Base-by-base conservation (phyloP, 2,888 invertebrate species). In the Camptogramma bilineatum region DNA sequence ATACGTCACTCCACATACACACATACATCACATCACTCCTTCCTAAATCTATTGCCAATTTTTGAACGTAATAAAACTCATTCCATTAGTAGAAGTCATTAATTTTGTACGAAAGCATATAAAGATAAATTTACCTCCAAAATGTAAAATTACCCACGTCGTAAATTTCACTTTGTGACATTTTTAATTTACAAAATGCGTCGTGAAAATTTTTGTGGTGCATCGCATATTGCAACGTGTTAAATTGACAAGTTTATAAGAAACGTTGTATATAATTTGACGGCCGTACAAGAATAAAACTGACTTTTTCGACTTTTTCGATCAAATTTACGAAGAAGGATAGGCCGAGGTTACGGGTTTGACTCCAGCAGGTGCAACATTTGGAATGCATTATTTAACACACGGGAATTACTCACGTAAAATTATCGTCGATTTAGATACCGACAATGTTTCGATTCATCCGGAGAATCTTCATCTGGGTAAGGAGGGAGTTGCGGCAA, bases 181-280 rank as follows among this genome's bases (percentile, higher is more conserved):
- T 61, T 62, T 62, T 66, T 62, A 66, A 62, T 66, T 66, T 58
- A 54, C 52, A 66, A 66, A 66, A 54, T 54, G 57, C 62, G 46
- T 39, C 18, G 65, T 62, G 54, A 44, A 57, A 47, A 46, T 54
- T 54, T 65, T 58, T 17, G 53, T 9, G 56, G 57, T 60, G 57
- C 53, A 54, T 21, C 51, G 47, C 54, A 44, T 31, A 46, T 19
- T 46, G 31, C 44, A 44, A 44, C 44, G 52, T 52, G 51, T 55
- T 44, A 24, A 28, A 47, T 31, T 18, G 16, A 4, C 3, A 8
- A 4, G 5, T 31, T 16, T 19, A 0, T 34, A 21, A 48, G 1
- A 21, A 19, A 21, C 9, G 0, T n/a, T 10, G 10, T 8, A 18
- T 18, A 31, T 34, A 1, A 17, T 18, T 18, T 31, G 3, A 55